These are phyloP conservation scores for Cetonia aurata DNA, from an alignment of 2,888 invertebrate genomes.

Conservation along the genomic window DNA sequence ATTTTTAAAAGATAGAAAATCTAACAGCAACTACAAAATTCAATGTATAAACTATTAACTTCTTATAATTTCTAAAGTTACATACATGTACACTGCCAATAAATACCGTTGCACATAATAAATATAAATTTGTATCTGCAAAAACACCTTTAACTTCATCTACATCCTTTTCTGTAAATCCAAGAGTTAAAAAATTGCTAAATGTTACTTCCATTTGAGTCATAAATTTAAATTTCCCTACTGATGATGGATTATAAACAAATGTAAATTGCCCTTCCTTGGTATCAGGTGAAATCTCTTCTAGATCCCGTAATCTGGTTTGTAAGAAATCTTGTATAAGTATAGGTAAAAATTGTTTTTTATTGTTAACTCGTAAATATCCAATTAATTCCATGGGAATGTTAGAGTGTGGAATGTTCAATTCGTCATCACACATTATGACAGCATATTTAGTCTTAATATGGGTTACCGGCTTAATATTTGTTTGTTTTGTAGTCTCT, in stretches of 20 bases:
- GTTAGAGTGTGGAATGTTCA: slow-evolving; percentile 60
- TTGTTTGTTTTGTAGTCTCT: slow-evolving; percentile 61
- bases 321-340: slow-evolving; percentile 87
- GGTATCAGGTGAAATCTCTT: slow-evolving; percentile 73
- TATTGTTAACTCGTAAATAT: slow-evolving; percentile 71
- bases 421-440: slow-evolving; percentile 80
- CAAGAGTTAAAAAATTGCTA: slow-evolving; percentile 77
- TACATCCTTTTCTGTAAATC: slow-evolving; percentile 93
- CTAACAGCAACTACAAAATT: slow-evolving; percentile 85
- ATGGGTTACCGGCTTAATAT: slow-evolving; percentile 77
- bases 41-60: slow-evolving; percentile 27
- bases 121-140: slow-evolving; percentile 93
- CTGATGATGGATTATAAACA: slow-evolving; percentile 79
- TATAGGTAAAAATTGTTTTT: slow-evolving; percentile 83
- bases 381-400: slow-evolving; percentile 60
- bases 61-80: slow-evolving; percentile 51
- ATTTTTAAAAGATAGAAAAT: slow-evolving; percentile 97
- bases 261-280: slow-evolving; percentile 77
- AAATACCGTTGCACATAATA: slow-evolving; percentile 89
- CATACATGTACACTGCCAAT: slow-evolving; percentile 95
- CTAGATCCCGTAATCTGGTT: slow-evolving; percentile 81
- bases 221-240: slow-evolving; percentile 83
- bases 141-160: slow-evolving; percentile 98
- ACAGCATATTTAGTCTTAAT: slow-evolving; percentile 80
- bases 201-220: slow-evolving; percentile 83